These are phyloP conservation scores for Lepus americanus DNA, from an alignment of 2,113 vertebrate genomes.

Conservation along the genomic window DNA sequence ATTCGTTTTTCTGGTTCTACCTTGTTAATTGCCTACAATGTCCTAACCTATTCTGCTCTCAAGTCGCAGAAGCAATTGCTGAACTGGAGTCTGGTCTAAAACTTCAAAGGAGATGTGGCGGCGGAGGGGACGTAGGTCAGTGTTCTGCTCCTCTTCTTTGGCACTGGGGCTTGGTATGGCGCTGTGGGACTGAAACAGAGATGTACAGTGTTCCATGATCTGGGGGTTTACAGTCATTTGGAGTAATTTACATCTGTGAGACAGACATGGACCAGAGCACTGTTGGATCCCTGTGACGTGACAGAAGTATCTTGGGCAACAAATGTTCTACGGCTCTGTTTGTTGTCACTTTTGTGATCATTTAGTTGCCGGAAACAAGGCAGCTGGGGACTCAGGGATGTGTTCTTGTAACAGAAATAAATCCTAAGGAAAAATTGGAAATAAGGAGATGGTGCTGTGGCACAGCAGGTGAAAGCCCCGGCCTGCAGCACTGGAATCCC, in stretches of 20 bases:
- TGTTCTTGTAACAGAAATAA: not conserved
- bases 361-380: not conserved
- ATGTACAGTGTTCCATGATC: not conserved
- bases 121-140: accelerated
- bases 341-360: not conserved
- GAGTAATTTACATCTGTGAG: not conserved
- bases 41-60: not conserved
- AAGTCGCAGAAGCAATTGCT: not conserved
- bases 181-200: not conserved
- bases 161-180: not conserved
- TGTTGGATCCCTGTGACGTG: not conserved
- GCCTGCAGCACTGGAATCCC: too few species aligned
- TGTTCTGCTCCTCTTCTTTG: too few species aligned
- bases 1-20: not conserved
- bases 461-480: too few species aligned
- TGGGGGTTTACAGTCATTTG: too few species aligned
- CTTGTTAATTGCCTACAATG: not conserved
- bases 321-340: not conserved
- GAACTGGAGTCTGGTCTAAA: not conserved
- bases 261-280: not conserved
- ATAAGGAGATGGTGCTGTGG: too few species aligned
- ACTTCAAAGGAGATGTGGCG: not conserved
- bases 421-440: not conserved
- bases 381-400: not conserved
- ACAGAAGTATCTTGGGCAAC: not conserved